Conservation (phyloP, 2,113 vertebrate species). For the Neodon shergylaensis region DNA sequence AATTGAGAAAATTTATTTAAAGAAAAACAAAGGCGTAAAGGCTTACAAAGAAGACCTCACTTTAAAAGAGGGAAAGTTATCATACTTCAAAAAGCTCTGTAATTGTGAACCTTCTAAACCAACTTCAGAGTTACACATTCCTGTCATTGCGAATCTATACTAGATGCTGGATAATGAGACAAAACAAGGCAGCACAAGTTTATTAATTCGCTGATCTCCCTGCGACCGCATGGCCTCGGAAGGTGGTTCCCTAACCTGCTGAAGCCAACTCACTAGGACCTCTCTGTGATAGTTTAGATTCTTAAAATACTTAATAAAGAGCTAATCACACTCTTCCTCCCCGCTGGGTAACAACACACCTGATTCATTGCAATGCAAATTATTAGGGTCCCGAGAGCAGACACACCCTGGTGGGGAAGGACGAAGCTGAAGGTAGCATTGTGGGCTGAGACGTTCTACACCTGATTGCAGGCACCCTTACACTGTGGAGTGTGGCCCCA, state of each 20-base stretch:
- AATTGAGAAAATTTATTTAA: conserved; percentile 75
- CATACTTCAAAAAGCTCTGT: conserved; percentile 71
- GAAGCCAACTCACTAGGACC: conserved; percentile 66
- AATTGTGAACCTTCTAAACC: conserved; percentile 64
- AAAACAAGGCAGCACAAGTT: background rate
- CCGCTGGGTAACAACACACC: conserved; percentile 48
- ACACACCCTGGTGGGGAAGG: conserved; percentile 75
- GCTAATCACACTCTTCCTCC: conserved; percentile 57
- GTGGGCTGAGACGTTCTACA: conserved; percentile 67
- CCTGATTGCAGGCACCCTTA: conserved; percentile 79
- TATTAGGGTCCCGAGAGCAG: conserved; percentile 67
- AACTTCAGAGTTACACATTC: conserved; percentile 65
- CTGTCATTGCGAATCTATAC: conserved; percentile 29
- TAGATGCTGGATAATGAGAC: conserved; percentile 25
- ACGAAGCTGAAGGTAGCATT: conserved; percentile 37
- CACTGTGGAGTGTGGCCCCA: conserved; percentile 42
- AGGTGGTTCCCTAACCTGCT: background rate
- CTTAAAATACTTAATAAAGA: conserved; percentile 72
- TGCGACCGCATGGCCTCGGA: background rate
- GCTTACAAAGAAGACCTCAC: conserved; percentile 48
- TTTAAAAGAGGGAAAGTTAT: conserved; percentile 65
- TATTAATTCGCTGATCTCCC: background rate
- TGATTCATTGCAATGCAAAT: conserved; percentile 57
- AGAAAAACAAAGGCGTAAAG: conserved; percentile 74
- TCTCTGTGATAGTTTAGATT: conserved; percentile 64